Evolutionary conservation across 2,888 invertebrate species (phyloP).

Genomic region (Neelides folsomi): DNA sequence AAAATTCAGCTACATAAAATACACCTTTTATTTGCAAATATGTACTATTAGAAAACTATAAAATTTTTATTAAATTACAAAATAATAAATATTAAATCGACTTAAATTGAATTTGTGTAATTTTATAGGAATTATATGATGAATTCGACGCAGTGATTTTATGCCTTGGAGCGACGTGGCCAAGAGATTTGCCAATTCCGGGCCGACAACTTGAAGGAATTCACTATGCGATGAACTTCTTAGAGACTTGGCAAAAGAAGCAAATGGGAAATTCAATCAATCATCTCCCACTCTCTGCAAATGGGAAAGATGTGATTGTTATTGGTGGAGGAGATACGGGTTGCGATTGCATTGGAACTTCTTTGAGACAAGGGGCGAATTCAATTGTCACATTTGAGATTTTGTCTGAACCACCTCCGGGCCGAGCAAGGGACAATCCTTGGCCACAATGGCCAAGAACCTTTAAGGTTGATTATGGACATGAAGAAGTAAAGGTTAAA

Average conservation of each 20-base stretch:
- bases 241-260: constrained; percentile 92
- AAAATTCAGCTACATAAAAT: too few relatives aligned
- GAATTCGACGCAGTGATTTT: constrained; percentile 76
- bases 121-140: constrained; percentile 28
- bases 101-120: background rate
- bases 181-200: constrained; percentile 69
- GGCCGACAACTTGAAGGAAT: constrained; percentile 83
- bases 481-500: constrained; percentile 87
- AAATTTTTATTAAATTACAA: too few relatives aligned
- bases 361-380: constrained; percentile 78
- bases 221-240: constrained; percentile 94
- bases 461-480: constrained; percentile 94
- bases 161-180: constrained; percentile 92
- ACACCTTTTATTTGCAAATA: too few relatives aligned
- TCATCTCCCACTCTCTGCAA: constrained; percentile 56
- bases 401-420: constrained; percentile 73
- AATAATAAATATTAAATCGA: too few relatives aligned
- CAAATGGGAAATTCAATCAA: constrained; percentile 55
- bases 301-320: constrained; percentile 85
- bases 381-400: constrained; percentile 94
- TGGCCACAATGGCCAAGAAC: constrained; percentile 98
- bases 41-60: too few relatives aligned
- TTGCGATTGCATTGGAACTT: constrained; percentile 97
- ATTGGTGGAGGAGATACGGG: constrained; percentile 85
- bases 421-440: constrained; percentile 76